A percentile compares a stretch with the other conserved stretches of the same genome.
phyloP scores from a whole-genome alignment of 2,797 vertebrate species.

The Carcharodon carcharias region DNA sequence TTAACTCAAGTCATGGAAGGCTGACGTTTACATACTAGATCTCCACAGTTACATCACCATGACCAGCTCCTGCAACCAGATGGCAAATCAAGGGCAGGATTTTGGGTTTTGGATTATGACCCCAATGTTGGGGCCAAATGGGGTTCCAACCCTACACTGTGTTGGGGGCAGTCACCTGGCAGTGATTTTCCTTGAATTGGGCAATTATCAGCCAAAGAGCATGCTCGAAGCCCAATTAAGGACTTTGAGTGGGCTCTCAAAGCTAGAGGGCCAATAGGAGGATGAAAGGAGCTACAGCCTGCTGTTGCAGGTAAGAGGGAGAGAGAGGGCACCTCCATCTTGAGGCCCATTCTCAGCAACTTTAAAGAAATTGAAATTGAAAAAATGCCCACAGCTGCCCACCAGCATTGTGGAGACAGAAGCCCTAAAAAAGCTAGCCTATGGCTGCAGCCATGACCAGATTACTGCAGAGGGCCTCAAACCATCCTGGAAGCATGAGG shows the following conservation, averaged over 20 bases:
- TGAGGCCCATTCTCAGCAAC: not conserved
- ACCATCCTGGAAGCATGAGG: not conserved
- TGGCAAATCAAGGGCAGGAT: not conserved
- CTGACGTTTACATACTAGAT: not conserved
- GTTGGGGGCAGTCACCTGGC: too few species aligned
- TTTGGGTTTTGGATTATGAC: too few species aligned
- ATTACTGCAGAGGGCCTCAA: not conserved
- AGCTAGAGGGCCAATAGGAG: too few species aligned
- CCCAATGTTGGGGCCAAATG: too few species aligned
- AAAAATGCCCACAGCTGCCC: not conserved
- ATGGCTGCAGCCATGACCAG: not conserved
- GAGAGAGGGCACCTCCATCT: too few species aligned
- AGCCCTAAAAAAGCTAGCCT: not conserved
- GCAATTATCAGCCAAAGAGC: too few species aligned
- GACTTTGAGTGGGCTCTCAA: too few species aligned
- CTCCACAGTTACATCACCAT: not conserved
- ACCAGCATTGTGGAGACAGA: not conserved
- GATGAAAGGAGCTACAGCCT: too few species aligned
- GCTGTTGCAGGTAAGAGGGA: too few species aligned
- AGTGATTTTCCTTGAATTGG: too few species aligned
- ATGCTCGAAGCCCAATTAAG: too few species aligned
- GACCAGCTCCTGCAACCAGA: not conserved
- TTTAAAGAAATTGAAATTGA: not conserved
- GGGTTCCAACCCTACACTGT: too few species aligned
- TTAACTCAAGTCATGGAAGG: not conserved